Evolutionary conservation across 2,113 vertebrate genomes (phyloP).

Genomic region (Ochotona princeps): DNA sequence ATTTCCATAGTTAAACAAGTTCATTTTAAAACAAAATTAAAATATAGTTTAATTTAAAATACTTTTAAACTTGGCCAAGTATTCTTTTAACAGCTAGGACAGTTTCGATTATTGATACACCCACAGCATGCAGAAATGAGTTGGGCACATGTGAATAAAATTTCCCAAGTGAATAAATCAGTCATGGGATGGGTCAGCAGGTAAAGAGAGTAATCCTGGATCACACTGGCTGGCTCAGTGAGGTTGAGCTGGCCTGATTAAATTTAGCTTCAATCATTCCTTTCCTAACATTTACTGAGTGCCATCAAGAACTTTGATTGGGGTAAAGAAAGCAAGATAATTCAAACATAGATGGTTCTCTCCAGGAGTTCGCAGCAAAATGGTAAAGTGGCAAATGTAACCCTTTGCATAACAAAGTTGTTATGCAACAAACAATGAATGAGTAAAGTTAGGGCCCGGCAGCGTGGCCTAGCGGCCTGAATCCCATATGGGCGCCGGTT

Average conservation of each 20-base stretch:
- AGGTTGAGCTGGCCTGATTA: neutral
- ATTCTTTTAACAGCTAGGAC: neutral
- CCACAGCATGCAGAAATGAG: neutral
- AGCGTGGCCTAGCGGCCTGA: too few species aligned
- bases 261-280: neutral
- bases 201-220: neutral
- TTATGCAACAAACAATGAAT: neutral
- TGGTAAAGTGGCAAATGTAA: neutral
- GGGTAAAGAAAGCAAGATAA: neutral
- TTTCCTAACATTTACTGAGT: neutral
- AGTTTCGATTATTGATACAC: neutral
- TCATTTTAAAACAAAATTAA: neutral
- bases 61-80: neutral
- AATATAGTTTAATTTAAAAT: neutral
- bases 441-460: neutral
- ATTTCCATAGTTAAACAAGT: neutral
- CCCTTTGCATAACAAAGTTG: neutral
- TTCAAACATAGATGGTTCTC: neutral
- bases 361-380: neutral
- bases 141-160: neutral
- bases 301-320: neutral
- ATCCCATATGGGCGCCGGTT: too few species aligned
- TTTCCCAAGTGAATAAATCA: neutral
- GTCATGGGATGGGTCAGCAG: neutral
- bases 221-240: neutral